phyloP scores from a whole-genome alignment of 2,113 vertebrate species.

The Malurus elegans region DNA sequence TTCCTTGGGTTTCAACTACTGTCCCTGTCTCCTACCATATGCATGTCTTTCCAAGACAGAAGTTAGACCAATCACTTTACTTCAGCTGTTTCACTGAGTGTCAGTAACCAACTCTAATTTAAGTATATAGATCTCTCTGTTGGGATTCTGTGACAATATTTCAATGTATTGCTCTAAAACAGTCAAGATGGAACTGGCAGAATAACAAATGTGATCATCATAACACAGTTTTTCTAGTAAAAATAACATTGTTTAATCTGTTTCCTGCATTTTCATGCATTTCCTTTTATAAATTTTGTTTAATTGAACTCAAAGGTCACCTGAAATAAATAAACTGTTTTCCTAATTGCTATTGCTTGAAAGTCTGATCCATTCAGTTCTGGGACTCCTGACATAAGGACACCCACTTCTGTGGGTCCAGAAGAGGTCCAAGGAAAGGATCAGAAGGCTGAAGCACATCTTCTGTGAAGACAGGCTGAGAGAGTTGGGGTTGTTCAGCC shows the following conservation, averaged over 20 bases:
- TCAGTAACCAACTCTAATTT: not conserved
- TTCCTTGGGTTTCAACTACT: not conserved
- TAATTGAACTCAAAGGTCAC: not conserved
- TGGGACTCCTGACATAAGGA: not conserved
- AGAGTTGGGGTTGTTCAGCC: not conserved
- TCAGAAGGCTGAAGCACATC: not conserved
- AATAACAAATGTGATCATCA: not conserved
- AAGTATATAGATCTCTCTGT: not conserved
- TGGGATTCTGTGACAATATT: not conserved
- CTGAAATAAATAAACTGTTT: not conserved
- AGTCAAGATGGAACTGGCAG: rapidly evolving
- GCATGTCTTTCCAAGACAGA: not conserved
- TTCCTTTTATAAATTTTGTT: not conserved
- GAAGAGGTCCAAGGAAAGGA: not conserved
- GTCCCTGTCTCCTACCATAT: not conserved
- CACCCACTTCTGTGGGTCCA: not conserved
- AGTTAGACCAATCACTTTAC: not conserved
- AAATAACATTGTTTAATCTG: not conserved
- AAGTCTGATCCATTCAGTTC: not conserved
- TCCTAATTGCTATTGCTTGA: not conserved
- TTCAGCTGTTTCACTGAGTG: not conserved
- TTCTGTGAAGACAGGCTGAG: not conserved
- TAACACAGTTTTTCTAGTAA: not conserved
- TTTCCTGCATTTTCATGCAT: not conserved
- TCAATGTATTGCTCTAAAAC: not conserved